phyloP scores from a whole-genome alignment of 2,113 vertebrate genomes.

The Eulemur rufifrons region DNA sequence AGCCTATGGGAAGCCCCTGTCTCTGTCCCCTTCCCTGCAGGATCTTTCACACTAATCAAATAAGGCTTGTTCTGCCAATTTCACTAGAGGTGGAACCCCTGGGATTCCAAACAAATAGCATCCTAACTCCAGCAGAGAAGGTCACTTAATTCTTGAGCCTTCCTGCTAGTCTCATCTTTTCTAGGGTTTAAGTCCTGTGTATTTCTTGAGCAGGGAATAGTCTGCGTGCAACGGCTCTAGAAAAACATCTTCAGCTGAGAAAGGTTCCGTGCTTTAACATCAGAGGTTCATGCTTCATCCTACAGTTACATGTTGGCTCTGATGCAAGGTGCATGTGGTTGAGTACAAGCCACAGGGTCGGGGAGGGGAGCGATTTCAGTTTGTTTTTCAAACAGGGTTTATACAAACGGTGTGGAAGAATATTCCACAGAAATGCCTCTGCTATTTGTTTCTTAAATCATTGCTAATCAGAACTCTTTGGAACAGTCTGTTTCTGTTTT shows the following conservation, averaged over 20 bases:
- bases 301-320: neutral
- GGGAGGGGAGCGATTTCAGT: rapidly evolving
- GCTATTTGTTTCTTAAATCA: conserved; percentile 9
- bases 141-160: neutral
- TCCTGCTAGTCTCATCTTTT: neutral
- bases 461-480: neutral
- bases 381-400: neutral
- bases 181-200: neutral
- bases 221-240: neutral
- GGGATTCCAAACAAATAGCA: conserved; percentile 47
- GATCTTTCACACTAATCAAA: conserved; percentile 17
- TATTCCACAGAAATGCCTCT: neutral
- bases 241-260: neutral
- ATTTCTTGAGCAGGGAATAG: neutral
- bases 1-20: neutral
- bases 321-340: neutral
- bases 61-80: conserved; percentile 44
- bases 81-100: conserved; percentile 64
- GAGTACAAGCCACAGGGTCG: neutral
- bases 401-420: neutral
- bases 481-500: neutral
- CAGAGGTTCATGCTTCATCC: neutral
- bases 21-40: neutral
- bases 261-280: neutral
- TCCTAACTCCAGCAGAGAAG: neutral